phyloP scores from a whole-genome alignment of 2,888 invertebrate genomes.

The Cephus runcator region DNA sequence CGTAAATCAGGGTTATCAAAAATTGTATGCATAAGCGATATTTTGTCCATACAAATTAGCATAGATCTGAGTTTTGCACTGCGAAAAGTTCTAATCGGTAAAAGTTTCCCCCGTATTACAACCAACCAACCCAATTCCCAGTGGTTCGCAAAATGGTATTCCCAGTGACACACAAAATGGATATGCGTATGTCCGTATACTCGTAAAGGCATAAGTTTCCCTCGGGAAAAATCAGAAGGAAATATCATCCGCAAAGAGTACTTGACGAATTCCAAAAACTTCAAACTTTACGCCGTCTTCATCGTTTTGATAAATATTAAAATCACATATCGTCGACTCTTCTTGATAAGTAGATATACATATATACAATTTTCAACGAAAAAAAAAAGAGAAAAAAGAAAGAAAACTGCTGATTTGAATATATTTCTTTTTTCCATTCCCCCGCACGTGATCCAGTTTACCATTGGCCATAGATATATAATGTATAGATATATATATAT shows the following conservation, averaged over 20 bases:
- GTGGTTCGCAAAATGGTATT: not conserved
- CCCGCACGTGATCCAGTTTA: not conserved
- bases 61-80: conserved; percentile 30
- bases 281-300: not conserved
- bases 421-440: not conserved
- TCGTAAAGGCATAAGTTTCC: not conserved
- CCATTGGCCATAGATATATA: not conserved
- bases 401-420: not conserved
- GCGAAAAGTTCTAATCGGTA: conserved; percentile 1
- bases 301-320: not conserved
- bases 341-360: not conserved
- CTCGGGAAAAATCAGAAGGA: not conserved
- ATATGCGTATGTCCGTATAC: not conserved
- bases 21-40: conserved; percentile 12
- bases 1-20: not conserved
- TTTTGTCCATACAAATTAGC: conserved; percentile 32
- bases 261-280: not conserved
- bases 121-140: not conserved
- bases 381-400: not conserved
- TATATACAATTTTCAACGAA: not conserved
- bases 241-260: not conserved
- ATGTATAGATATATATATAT: too few species aligned
- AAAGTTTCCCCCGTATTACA: not conserved
- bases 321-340: not conserved
- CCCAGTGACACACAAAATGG: not conserved